A percentile compares a stretch with the other conserved stretches of the same genome.
Conservation (phyloP, 2,888 invertebrate species). For the Patella pellucida region DNA sequence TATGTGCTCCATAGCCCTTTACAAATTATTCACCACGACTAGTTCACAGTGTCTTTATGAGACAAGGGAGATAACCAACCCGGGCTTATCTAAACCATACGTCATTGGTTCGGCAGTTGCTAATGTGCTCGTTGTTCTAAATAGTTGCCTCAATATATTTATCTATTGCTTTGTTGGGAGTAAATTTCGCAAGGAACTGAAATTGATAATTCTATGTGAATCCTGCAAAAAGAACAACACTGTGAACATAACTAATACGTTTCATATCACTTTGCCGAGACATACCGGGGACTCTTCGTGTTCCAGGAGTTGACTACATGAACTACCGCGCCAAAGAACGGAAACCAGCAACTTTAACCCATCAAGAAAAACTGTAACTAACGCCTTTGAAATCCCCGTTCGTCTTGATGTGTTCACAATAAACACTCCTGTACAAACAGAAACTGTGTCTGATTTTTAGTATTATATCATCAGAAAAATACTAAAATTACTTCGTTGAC, state of each 20-base stretch:
- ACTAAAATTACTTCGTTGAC: no score
- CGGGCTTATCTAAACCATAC: constrained; percentile 30
- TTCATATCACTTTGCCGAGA: constrained; percentile 16
- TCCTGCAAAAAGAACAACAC: constrained; percentile 19
- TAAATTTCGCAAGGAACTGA: constrained; percentile 43
- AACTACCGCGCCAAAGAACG: constrained; percentile 28
- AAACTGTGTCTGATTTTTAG: not conserved
- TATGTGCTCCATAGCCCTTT: constrained; percentile 41
- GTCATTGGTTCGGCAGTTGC: constrained; percentile 36
- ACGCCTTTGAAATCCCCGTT: no score
- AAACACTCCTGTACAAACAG: not conserved
- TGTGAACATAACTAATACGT: constrained; percentile 12
- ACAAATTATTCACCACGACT: constrained; percentile 39
- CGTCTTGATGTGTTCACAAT: no score
- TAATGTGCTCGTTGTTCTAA: constrained; percentile 45
- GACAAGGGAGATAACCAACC: constrained; percentile 31
- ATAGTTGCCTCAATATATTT: constrained; percentile 47
- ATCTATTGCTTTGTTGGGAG: constrained; percentile 49
- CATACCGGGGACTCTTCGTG: not conserved
- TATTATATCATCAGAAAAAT: no score
- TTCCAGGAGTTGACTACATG: constrained; percentile 40
- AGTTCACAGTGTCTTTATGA: constrained; percentile 37
- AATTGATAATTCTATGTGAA: constrained; percentile 33
- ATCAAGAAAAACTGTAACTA: no score
- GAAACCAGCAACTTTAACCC: no score